Percentiles rank a stretch among this genome's conserved stretches.
phyloP scores from a whole-genome alignment of 53 echinoderm and acorn worm species.

The Paelopatides confundens region DNA sequence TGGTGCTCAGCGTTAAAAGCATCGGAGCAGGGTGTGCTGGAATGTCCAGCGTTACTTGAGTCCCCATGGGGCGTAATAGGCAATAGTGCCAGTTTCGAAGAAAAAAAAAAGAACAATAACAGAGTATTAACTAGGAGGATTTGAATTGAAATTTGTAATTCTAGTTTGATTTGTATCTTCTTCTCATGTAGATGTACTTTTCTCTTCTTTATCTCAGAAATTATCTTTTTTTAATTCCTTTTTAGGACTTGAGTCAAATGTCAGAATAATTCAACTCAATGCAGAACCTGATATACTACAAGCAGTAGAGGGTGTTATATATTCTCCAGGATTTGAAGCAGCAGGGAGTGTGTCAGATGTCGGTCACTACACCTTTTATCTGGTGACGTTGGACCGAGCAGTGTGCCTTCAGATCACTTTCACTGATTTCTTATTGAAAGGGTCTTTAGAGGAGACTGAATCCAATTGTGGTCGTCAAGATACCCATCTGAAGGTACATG shows the following conservation, averaged over 20 bases:
- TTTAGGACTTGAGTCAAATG: not conserved
- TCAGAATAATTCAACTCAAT: not conserved
- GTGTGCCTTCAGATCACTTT: constrained; percentile 1
- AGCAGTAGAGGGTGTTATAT: not conserved
- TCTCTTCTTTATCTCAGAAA: no score
- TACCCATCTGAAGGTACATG: constrained; percentile 11
- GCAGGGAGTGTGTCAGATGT: not conserved
- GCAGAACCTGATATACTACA: not conserved
- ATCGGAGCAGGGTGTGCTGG: no score
- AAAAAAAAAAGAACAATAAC: no score
- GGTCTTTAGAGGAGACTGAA: not conserved
- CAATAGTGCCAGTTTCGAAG: no score
- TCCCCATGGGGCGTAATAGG: no score
- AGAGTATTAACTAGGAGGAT: no score
- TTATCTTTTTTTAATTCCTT: not conserved
- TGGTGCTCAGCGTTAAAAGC: no score
- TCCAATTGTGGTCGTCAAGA: not conserved
- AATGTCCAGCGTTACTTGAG: no score
- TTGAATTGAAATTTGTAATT: no score
- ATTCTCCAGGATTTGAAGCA: constrained; percentile 23
- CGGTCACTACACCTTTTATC: not conserved
- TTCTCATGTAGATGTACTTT: no score
- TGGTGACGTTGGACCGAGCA: not conserved
- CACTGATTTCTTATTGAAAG: constrained; percentile 23
- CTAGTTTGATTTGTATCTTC: no score